These are phyloP conservation scores for Acrossocheilus wenchowensis DNA, from an alignment of 2,797 vertebrate species.

Conservation along the genomic window DNA sequence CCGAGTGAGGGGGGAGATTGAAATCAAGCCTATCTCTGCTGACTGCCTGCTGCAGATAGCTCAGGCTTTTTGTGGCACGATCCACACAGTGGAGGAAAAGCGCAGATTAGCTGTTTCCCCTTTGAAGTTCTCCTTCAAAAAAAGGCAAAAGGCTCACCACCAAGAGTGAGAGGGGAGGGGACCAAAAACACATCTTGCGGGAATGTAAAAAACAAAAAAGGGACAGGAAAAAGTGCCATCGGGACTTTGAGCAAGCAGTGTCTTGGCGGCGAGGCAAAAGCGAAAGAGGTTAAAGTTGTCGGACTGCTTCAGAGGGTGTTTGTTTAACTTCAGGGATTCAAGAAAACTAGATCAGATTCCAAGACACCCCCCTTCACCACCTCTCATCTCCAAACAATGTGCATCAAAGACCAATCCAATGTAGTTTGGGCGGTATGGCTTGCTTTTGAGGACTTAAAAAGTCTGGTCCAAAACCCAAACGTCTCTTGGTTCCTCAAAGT, in stretches of 20 bases:
- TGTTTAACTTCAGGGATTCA: conserved; percentile 60
- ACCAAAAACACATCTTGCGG: conserved; percentile 51
- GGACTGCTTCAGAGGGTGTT: conserved; percentile 57
- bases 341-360: conserved; percentile 59
- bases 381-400: not conserved
- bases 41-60: conserved; percentile 61
- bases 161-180: conserved; percentile 41
- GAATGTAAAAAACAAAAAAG: conserved; percentile 48
- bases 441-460: conserved; percentile 10
- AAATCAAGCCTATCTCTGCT: conserved; percentile 61
- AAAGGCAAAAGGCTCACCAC: conserved; percentile 45
- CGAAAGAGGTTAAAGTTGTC: conserved; percentile 52
- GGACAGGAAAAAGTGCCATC: conserved; percentile 45
- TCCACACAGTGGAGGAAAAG: conserved; percentile 46
- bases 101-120: conserved; percentile 59
- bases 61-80: conserved; percentile 48
- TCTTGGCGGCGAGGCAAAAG: conserved; percentile 39
- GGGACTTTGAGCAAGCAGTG: conserved; percentile 49
- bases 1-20: conserved; percentile 46
- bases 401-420: conserved; percentile 7
- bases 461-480: not conserved
- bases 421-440: not conserved
- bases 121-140: conserved; percentile 62
- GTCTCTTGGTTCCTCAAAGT: conserved; percentile 15
- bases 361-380: conserved; percentile 22